These are phyloP conservation scores for Leptinotarsa rubiginosa DNA, from an alignment of 2,888 invertebrate species.

Conservation along the genomic window DNA sequence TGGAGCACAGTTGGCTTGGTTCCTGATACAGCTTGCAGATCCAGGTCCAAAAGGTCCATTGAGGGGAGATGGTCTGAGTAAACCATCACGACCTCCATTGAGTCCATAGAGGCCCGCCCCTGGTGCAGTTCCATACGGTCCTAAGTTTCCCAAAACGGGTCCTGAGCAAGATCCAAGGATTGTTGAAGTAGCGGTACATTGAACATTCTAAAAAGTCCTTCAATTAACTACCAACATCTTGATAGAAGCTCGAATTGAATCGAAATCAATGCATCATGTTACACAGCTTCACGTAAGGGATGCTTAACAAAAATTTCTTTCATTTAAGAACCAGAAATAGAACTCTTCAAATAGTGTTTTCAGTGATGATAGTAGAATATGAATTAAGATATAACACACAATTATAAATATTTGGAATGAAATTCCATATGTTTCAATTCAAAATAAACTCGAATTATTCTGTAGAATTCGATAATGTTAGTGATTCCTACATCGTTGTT, in stretches of 20 bases:
- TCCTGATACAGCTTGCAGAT: not conserved
- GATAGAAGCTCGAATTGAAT: not conserved
- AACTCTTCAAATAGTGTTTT: no score
- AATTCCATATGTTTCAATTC: no score
- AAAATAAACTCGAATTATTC: no score
- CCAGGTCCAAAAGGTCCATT: constrained; percentile 19
- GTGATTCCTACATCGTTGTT: no score
- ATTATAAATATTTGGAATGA: no score
- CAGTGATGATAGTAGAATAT: no score
- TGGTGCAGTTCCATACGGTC: not conserved
- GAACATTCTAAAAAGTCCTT: not conserved
- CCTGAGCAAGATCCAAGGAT: constrained; percentile 18
- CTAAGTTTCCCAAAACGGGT: constrained; percentile 4
- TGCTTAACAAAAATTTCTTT: no score
- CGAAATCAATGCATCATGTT: not conserved
- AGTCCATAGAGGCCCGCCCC: constrained; percentile 14
- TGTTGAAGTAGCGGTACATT: not conserved
- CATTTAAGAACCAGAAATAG: no score
- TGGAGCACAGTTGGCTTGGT: constrained; percentile 51
- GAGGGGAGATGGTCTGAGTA: not conserved
- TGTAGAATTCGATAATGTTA: no score
- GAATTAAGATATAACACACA: no score
- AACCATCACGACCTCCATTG: constrained; percentile 18
- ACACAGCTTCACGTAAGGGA: no score
- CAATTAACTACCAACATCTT: not conserved